A percentile compares a stretch with the other conserved stretches of the same genome.
Evolutionary conservation across 2,797 vertebrate species (phyloP).

Genomic region (Sebastes taczanowskii): DNA sequence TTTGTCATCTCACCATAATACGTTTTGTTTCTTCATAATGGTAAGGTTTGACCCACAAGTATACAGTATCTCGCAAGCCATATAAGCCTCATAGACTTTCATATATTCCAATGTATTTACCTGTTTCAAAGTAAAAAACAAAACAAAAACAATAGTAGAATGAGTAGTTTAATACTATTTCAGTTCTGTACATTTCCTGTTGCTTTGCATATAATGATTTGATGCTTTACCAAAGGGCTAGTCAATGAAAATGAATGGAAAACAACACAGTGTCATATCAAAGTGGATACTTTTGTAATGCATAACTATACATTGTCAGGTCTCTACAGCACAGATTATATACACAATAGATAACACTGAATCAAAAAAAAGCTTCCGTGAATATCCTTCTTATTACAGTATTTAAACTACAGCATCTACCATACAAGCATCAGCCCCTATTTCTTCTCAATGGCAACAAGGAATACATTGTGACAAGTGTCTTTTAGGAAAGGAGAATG

Average conservation of each 20-base stretch:
- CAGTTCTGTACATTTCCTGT: not conserved
- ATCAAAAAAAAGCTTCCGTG: not conserved
- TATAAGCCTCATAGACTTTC: not conserved
- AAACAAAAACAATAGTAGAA: not conserved
- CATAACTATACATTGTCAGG: conserved; percentile 4
- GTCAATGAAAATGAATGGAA: not conserved
- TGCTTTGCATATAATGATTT: not conserved
- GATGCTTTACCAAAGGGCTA: not conserved
- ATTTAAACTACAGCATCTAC: conserved; percentile 7
- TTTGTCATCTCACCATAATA: not conserved
- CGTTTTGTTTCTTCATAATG: not conserved
- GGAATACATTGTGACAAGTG: not conserved
- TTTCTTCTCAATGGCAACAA: conserved; percentile 31
- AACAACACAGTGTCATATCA: conserved; percentile 26
- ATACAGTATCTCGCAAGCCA: not conserved
- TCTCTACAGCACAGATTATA: conserved; percentile 23
- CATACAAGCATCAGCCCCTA: conserved; percentile 22
- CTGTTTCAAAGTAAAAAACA: not conserved
- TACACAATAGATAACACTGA: conserved; percentile 21
- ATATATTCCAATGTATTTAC: not conserved
- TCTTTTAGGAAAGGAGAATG: not conserved
- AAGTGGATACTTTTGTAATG: conserved; percentile 41
- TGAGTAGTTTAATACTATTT: not conserved
- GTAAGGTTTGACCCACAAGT: not conserved
- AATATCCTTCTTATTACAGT: not conserved